Evolutionary conservation across 2,113 vertebrate genomes (phyloP), one percentile per base, ranked within the genome.

Genomic region (Pseudorhombus dupliciocellatus): DNA sequence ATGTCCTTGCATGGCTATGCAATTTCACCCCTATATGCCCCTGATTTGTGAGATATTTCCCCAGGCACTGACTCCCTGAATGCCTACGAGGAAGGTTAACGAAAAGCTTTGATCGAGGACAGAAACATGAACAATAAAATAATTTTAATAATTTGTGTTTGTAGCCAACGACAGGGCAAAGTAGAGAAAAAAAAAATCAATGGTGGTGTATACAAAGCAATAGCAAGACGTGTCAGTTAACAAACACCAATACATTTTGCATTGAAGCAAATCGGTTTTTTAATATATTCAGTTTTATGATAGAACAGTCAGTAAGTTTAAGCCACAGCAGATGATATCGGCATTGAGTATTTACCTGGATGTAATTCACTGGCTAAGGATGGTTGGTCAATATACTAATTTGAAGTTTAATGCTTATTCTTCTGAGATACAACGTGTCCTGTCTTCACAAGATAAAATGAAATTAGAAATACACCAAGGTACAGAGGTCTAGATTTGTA

Each of bases 21-120:
- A 77, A 51, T 59, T 73, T 69, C 24, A 61, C 51, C 56, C 25
- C 46, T 34, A 84, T 69, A 75, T 63, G 70, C 26, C 30, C 53
- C 28, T 72, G 7, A 4, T 63, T 78, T 76, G 59, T 26, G 37
- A 56, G 14, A 68, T 44, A 65, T 75, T 80, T 75, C 74, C 61
- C 62, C 46, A 51, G 59, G 68, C 68, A 53, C 68, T 58, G 24
- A 65, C 31, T 71, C 73, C 42, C 63, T 57, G 12, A 71, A 80
- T 70, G 51, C 60, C 50, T 55, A 40, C 63, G 46, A 87, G 55
- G 37, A 81, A 77, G 70, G 62, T 81, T 75, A 63, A 51, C 30
- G 24, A 24, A n/a, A 40, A 53, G 77, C 66, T 77, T 77, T 83
- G 70, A 75, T 81, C 70, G 83, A 59, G 71, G 24, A 66, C 70